Conservation (phyloP, 2,888 invertebrate genomes). For the Tridacna crocea region DNA sequence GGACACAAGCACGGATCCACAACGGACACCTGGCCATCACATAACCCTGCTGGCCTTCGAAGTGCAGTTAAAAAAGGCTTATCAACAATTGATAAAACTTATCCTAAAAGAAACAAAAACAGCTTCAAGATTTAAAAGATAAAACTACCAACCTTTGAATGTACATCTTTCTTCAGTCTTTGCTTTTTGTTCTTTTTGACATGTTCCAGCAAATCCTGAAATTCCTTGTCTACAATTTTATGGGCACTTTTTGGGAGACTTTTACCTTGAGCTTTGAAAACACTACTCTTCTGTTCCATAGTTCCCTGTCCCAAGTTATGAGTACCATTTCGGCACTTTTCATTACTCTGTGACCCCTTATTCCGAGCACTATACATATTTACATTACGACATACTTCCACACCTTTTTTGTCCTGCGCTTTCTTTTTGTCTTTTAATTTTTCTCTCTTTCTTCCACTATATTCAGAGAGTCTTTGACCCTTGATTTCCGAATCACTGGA, state of each 20-base stretch:
- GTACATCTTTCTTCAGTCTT: conserved; percentile 1
- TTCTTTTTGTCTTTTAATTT: conserved; percentile 15
- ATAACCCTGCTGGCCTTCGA: too few relatives aligned
- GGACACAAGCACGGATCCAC: too few relatives aligned
- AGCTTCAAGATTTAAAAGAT: too few relatives aligned
- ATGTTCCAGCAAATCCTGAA: conserved; percentile 15
- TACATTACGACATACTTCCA: conserved; percentile 18
- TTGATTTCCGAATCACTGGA: conserved; percentile 19
- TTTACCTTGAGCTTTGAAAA: neutral
- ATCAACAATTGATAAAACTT: too few relatives aligned
- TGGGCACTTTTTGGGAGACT: neutral
- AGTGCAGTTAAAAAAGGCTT: too few relatives aligned
- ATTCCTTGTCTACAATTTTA: conserved; percentile 4
- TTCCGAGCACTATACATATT: conserved; percentile 22
- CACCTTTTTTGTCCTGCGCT: neutral
- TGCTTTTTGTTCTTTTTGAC: conserved; percentile 6
- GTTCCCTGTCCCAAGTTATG: neutral
- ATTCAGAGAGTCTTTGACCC: conserved; percentile 16
- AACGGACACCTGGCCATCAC: too few relatives aligned
- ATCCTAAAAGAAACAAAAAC: too few relatives aligned
- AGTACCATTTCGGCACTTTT: conserved; percentile 10
- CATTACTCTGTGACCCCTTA: neutral
- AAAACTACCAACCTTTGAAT: conserved; percentile 1
- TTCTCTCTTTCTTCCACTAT: conserved; percentile 15
- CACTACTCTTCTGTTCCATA: neutral